Base-by-base conservation (phyloP, 2,888 invertebrate species). In the Ryuthela nishihirai region DNA sequence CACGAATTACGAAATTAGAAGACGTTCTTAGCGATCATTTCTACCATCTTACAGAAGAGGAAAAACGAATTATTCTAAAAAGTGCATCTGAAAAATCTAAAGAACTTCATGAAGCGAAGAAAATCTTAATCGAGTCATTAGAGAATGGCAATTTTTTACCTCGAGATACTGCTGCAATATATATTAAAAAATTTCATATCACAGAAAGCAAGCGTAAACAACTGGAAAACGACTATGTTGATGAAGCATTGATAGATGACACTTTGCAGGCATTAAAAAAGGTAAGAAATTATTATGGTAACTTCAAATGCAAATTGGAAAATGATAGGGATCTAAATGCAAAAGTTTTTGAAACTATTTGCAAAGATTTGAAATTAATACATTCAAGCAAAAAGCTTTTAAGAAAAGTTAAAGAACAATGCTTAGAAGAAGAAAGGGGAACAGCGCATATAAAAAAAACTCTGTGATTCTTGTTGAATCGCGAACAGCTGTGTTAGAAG, bases 281-380 rank as follows among this genome's bases (percentile, higher is more conserved):
- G 7, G 6, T 29, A 23, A n/a, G 6, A 1, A 38, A 46, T 38
- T 29, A 42, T 23, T 23, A 17, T 7, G 20, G 9, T 18, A 36
- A 47, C 1, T 24, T 54, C 2, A 20, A 39, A 17, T n/a, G 12
- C 0, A 15, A 21, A 3, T 32, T 54, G 9, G 35, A 20, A 12
- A 5, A 36, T 0, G 38, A 38, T n/a, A n/a, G n/a, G 12, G 38
- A 54, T 20, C 35, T 54, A 17, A 23, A 17, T 3, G 32, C 29
- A 25, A 42, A 29, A 12, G 9, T 29, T 3, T 47, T 23, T 17
- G 32, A 36, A 1, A 1, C 18, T n/a, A 9, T 54, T 7, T 42
- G 46, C 17, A 21, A 47, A 4, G 43, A 42, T 20, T 18, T 54
- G 10, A 21, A 54, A 18, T 10, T 54, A 2, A 24, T 38, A 20